Evolutionary conservation across 2,797 vertebrate genomes (phyloP).

Genomic region (Myotis findleyi): DNA sequence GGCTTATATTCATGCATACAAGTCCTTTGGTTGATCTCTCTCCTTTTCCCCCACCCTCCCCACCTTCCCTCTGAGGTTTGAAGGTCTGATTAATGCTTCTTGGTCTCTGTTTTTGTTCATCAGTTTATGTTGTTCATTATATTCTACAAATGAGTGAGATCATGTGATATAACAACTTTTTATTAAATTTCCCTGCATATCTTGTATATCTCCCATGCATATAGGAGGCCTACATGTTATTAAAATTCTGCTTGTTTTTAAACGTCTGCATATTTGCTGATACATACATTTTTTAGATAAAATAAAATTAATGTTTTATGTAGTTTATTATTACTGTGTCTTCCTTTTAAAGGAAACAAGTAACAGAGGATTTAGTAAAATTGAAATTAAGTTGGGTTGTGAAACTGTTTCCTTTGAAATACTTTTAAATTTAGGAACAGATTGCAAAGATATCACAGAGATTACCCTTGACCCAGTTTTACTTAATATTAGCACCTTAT

Average conservation of each 20-base stretch:
- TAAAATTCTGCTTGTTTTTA: not conserved
- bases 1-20: too few species aligned
- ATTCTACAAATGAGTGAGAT: too few species aligned
- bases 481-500: not conserved
- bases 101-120: too few species aligned
- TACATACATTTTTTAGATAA: not conserved
- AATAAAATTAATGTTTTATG: not conserved
- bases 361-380: not conserved
- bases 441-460: not conserved
- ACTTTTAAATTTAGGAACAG: not conserved
- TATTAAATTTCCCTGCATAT: too few species aligned
- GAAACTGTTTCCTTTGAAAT: not conserved
- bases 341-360: not conserved
- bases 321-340: not conserved
- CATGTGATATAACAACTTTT: too few species aligned
- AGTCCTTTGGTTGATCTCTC: too few species aligned
- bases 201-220: not conserved
- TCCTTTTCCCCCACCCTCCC: too few species aligned
- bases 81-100: too few species aligned
- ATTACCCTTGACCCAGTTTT: not conserved
- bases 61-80: too few species aligned
- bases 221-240: not conserved
- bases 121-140: too few species aligned
- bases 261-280: not conserved
- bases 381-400: not conserved